Base-by-base conservation (phyloP, 2,888 invertebrate species). In the Slavum lentiscoides region DNA sequence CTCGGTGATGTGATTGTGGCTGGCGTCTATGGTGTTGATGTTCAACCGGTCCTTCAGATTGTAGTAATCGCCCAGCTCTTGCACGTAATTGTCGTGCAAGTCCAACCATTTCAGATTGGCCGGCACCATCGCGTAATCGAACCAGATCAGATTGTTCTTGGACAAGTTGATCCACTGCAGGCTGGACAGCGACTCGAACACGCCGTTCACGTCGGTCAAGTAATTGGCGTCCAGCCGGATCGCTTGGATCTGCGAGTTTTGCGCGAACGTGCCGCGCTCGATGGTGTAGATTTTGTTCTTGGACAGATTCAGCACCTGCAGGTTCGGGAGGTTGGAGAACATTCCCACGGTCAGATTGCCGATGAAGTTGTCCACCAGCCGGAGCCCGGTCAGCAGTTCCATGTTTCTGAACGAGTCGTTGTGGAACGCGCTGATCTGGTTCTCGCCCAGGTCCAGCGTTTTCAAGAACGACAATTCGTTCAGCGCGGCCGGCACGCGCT, bases 51-150 rank as follows among this genome's bases (percentile, higher is more conserved):
- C 91, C 88, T 94, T 93, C 83, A 94, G 89, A 87, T 93, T 93
- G 86, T 94, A 95, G 86, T 95, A 95, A 88, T 96, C 96, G 74
- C 92, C 94, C 84, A 96, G 88, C 82, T 92, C 92, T 87, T 94
- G 93, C 85, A 96, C 94, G 85, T 93, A 94, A 87, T 96, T 96
- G 75, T 94, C 92, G 86, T 95, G 95, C 85, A 96, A 92, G 86
- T 96, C 95, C 86, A 96, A 88, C 94, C 94, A 95, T 88, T 94
- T 94, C 82, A 96, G 88, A 87, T 94, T 94, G 84, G 92, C 92
- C 43, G 96, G 96, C 85, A 96, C 92, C 87, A 96, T 94, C 76
- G 95, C 95, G 86, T 94, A 96, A 87, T 96, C 96, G 87, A 96
- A 96, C 94, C 94, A 94, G 84, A 94, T 93, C 85, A 96, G 89